Conservation (phyloP, 2,888 invertebrate genomes). For the Caenorhabditis japonica region DNA sequence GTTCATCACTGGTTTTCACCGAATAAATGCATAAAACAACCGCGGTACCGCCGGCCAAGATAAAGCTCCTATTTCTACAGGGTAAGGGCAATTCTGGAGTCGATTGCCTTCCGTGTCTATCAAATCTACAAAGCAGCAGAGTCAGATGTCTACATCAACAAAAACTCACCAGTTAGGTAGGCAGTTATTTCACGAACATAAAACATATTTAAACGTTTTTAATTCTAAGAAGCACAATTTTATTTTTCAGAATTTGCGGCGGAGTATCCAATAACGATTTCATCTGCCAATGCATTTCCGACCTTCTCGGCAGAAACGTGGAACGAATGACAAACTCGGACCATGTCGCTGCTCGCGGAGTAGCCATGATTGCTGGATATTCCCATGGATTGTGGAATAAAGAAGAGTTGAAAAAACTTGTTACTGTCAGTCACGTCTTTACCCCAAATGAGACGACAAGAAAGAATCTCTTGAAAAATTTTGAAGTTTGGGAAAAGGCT, state of each 20-base stretch:
- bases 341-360: conserved; percentile 83
- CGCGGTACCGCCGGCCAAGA: too few relatives aligned
- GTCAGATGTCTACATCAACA: conserved; percentile 82
- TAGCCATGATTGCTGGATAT: conserved; percentile 88
- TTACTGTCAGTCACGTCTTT: conserved; percentile 59
- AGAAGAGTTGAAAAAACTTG: conserved; percentile 50
- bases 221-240: background rate
- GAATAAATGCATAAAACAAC: too few relatives aligned
- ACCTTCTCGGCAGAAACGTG: conserved; percentile 85
- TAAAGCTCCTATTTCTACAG: conserved; percentile 23
- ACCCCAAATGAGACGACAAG: conserved; percentile 45
- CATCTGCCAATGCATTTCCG: conserved; percentile 88
- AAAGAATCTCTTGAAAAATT: conserved; percentile 53
- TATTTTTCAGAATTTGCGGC: conserved; percentile 86
- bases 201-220: background rate
- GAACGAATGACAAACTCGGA: conserved; percentile 85
- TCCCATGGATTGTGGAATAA: conserved; percentile 82
- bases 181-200: too few relatives aligned
- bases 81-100: conserved; percentile 88
- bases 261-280: conserved; percentile 97
- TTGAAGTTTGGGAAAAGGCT: conserved; percentile 64
- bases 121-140: conserved; percentile 86
- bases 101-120: conserved; percentile 87
- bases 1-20: too few relatives aligned
- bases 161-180: conserved; percentile 60